phyloP scores from a whole-genome alignment of 2,113 vertebrate genomes.

The Plectropomus leopardus region DNA sequence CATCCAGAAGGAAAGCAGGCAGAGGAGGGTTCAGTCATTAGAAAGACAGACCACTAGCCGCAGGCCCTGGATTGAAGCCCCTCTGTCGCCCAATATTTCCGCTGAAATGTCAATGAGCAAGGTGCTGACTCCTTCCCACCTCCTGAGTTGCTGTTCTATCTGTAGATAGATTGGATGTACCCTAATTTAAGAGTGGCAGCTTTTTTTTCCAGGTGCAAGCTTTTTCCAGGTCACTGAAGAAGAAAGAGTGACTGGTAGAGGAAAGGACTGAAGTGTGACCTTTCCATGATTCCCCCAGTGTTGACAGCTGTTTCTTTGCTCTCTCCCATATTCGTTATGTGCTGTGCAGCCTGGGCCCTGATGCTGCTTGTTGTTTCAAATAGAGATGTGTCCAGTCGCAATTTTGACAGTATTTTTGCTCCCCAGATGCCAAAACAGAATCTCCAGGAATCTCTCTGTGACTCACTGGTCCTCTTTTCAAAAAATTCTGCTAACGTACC shows the following conservation, averaged over 20 bases:
- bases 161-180: conserved; percentile 54
- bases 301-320: conserved; percentile 43
- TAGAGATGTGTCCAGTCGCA: not conserved
- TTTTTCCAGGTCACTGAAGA: conserved; percentile 47
- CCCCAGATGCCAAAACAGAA: not conserved
- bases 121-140: conserved; percentile 63
- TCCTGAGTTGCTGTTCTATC: conserved; percentile 43
- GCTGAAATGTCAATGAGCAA: conserved; percentile 68
- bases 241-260: conserved; percentile 45
- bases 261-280: conserved; percentile 58
- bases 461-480: no score
- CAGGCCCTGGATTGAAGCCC: conserved; percentile 44
- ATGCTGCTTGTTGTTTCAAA: conserved; percentile 20
- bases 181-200: conserved; percentile 46
- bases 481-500: no score
- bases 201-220: conserved; percentile 45
- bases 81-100: conserved; percentile 44
- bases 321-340: conserved; percentile 30
- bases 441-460: not conserved
- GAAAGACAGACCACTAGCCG: conserved; percentile 41
- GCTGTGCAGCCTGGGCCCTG: not conserved
- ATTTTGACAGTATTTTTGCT: not conserved
- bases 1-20: conserved; percentile 39
- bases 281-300: conserved; percentile 55
- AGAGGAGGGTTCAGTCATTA: conserved; percentile 47